Base-by-base conservation (phyloP, 2,797 vertebrate species). In the Neomorphus geoffroyi region DNA sequence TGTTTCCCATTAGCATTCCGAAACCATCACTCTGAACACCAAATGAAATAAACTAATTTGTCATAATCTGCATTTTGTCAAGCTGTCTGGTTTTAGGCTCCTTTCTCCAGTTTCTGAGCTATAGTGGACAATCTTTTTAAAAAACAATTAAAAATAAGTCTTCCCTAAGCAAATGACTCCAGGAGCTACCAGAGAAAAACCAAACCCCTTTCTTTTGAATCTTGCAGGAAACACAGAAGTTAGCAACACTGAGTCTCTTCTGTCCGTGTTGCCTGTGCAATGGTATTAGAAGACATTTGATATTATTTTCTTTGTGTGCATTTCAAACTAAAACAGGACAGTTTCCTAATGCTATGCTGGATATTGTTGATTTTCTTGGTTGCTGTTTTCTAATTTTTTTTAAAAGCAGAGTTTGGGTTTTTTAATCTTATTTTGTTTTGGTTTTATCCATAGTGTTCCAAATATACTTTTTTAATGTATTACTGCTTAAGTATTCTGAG, bases 131-230 rank as follows among this genome's bases (percentile, higher is more conserved):
- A 7, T 18, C 5, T 43, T 30, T 8, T 33, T 8, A 9, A 48
- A 78, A 74, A 48, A 41, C 6, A 22, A 28, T 18, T 51, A 13
- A 4, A 33, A 65, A 54, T 11, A 17, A 10, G 1, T 57, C 6
- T 48, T 56, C 30, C 11, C 2, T 53, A 64, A 57, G 13, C 8
- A 10, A 0, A 0, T 23, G 35, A 18, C 15, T 75, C 16, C 43
- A 70, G 22, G 14, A 82, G 2, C 13, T 27, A 15, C 15, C 11
- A 46, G 74, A 87, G 15, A 27, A 30, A 65, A 83, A 13, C 8
- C 11, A n/a, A 74, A 13, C 0, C 10, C 9, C 4, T 1, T 9
- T 17, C 26, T 58, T 58, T 18, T 33, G 35, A 61, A 56, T 51
- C 30, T 70, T 43, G 17, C 7, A 53, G 22, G 11, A 58, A 79